Evolutionary conservation across 1,140 invertebrate genomes (phyloP), one percentile per base, ranked within the genome.

Genomic region (Aphelinus certus): DNA sequence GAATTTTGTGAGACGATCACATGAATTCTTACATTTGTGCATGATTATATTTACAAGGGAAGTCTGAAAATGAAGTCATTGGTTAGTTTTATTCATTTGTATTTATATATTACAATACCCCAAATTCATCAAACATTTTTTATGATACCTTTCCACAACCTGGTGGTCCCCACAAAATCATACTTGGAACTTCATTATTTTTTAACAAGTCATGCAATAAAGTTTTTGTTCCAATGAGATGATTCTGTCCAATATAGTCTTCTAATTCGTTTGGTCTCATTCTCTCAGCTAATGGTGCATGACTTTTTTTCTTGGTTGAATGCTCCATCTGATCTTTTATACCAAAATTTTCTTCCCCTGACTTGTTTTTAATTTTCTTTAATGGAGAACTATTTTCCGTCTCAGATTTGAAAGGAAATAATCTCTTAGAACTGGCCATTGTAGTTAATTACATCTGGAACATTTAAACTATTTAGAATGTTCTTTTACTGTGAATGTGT

Each of bases 131-230:
- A 26, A 6, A 1, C 9, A 73, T n/a, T 55, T 60, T 7, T 49
- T 45, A 64, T 10, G 47, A 51, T 80, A 91, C 91, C 89, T 95
- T 95, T 79, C 94, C 94, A 90, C 93, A 95, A 45, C 94, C 94
- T 64, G 94, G 94, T 57, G 94, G 94, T 7, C 94, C 94, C 94
- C 94, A 95, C 9, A 95, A 84, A 72, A 95, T 94, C 90, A 95
- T 92, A 79, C 93, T 95, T 3, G 93, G 93, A 77, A 95, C 89
- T 78, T 92, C 90, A 75, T 88, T 88, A 75, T 90, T 90, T 73
- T 91, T 86, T 58, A 95, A 79, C 61, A 95, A 85, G 43, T 89
- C 86, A 55, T 90, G 81, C 42, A 95, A 84, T 79, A 94, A 87
- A 60, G 89, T 91, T 6, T 90, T 88, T 68, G 90, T 81, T 5